Base-by-base conservation (phyloP, 2,113 vertebrate genomes). In the Alosa alosa region DNA sequence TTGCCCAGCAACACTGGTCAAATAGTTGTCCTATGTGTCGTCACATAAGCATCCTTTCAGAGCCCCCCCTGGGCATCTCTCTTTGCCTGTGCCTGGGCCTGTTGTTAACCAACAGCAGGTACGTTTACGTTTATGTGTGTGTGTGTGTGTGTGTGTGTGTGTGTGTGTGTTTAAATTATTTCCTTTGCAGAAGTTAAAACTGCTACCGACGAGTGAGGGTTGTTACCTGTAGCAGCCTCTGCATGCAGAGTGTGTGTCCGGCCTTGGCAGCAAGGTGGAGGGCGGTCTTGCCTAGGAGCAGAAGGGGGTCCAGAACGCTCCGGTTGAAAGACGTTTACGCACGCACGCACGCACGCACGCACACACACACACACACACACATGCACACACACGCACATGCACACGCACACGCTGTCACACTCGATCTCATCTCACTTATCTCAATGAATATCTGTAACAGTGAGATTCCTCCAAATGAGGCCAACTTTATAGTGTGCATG, bases 261-360 rank as follows among this genome's bases (percentile, higher is more conserved):
- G 95, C 95, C n/a, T 95, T 96, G 0, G 96, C 96, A 88, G 96
- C 94, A 17, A 97, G 91, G 44, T 97, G 96, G 88, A 97, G 90
- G 0, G 95, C 96, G 0, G 95, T 97, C 88, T 96, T 95, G 31
- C 96, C 96, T 97, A 11, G 9, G 31, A 31, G 25, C n/a, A 25
- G 25, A 4, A 36, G 31, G 68, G 68, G 68, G 25, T 75, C 31
- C 68, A 39, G 11, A 5, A 9, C 31, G 18, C 55, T 18, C 20
- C 11, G 4, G 68, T 39, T 75, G 11, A 75, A 75, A 75, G 31
- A 75, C 3, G 18, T 20, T 20, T 31, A 75, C 13, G 39, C 31
- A 75, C 68, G 39, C 25, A 15, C 2, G 31, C 25, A 72, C 68
- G 17, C 68, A 68, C 68, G 6, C 10, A 39, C 25, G 13, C 31